Evolutionary conservation across 2,113 vertebrate species (phyloP), one percentile per base, ranked within the genome.

Genomic region (Oncorhynchus nerka): DNA sequence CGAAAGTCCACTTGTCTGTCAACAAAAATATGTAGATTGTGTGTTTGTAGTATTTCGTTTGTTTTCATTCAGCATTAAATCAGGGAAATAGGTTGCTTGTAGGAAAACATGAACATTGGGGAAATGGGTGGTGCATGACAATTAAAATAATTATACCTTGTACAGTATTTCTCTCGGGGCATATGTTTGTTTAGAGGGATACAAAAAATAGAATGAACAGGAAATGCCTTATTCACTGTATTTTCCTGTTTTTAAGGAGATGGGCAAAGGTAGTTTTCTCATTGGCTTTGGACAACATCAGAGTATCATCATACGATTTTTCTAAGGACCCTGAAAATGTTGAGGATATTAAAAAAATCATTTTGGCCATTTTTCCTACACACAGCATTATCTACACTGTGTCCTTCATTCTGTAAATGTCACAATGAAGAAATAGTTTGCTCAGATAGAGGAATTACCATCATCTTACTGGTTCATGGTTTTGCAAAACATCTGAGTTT

Each of bases 281-380:
- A 13, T 24, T 48, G 68, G 45, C 45, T 11, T 45, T 48, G 32
- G 74, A 79, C 48, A 68, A 72, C 59, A 49, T 68, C 70, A 72
- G 39, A 49, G 34, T 32, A 16, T 30, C n/a, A 69, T 20, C 30
- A 39, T 3, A 51, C 0, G 1, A 48, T 30, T 81, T 22, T 1
- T 45, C 6, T 22, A 68, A 68, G 72, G 16, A 75, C 28, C 8
- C 20, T 49, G 13, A 65, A 77, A 77, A 77, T 75, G 67, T n/a
- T 7, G 32, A 45, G 12, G 26, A 65, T 70, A 15, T 30, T 26
- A 15, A 3, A 28, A 4, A 4, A 0, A 0, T 3, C 2, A 67
- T 11, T 68, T 73, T 8, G 13, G 39, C 28, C 19, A 3, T 16
- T 59, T 68, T 49, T 19, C 32, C 34, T 74, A 5, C 32, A 13